A percentile compares a stretch with the other conserved stretches of the same genome.
These are phyloP conservation scores for Hyles vespertilio DNA, from an alignment of 1,140 invertebrate species.

Conservation along the genomic window DNA sequence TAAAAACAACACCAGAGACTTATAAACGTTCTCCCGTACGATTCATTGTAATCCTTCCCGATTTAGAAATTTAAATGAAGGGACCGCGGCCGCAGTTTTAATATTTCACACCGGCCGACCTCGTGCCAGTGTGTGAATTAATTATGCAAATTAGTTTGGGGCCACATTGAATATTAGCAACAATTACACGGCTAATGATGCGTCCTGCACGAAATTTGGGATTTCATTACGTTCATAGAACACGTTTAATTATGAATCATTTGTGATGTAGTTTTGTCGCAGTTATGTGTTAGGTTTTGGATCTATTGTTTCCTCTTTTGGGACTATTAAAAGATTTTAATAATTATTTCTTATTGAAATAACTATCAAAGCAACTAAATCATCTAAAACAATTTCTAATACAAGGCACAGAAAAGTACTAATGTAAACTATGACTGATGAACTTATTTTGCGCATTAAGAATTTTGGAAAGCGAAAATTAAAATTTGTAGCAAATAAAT, in stretches of 20 bases:
- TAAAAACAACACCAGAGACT: conserved; percentile 1
- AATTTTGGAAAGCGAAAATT: no score
- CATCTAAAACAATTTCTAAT: no score
- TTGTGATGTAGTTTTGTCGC: no score
- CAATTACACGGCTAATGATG: conserved; percentile 35
- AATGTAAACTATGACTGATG: no score
- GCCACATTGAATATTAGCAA: conserved; percentile 42
- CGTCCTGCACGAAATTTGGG: conserved; percentile 9
- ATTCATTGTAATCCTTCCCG: conserved; percentile 30
- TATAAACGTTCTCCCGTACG: conserved; percentile 4
- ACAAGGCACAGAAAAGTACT: no score
- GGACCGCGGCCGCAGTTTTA: conserved; percentile 41
- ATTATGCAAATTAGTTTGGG: conserved; percentile 59
- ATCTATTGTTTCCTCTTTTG: no score
- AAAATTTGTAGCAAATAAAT: no score
- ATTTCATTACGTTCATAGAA: conserved; percentile 9
- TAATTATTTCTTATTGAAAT: no score
- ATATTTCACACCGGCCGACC: conserved; percentile 40
- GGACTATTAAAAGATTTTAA: no score
- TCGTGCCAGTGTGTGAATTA: conserved; percentile 42
- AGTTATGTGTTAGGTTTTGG: no score
- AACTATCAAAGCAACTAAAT: no score
- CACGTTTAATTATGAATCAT: not conserved
- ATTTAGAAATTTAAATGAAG: conserved; percentile 61
- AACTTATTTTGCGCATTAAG: no score